phyloP scores from a whole-genome alignment of 2,113 vertebrate species.

The Struthidea cinerea region DNA sequence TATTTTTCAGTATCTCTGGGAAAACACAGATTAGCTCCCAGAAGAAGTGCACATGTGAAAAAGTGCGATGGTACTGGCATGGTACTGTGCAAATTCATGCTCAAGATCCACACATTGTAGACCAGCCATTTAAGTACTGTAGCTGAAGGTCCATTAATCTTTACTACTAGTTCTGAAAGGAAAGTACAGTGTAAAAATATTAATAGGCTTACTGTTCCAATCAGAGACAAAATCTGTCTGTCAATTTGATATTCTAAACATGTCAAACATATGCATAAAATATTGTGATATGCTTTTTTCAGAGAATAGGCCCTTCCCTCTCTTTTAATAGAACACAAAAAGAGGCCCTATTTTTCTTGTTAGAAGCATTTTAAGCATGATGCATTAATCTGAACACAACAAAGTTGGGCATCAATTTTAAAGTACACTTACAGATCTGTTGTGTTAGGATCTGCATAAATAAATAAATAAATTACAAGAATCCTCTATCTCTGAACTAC shows the following conservation, averaged over 20 bases:
- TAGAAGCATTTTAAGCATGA: not conserved
- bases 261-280: not conserved
- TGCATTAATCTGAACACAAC: not conserved
- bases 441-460: not conserved
- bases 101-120: not conserved
- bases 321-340: not conserved
- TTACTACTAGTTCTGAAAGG: not conserved
- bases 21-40: not conserved
- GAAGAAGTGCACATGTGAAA: not conserved
- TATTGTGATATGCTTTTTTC: not conserved
- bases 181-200: not conserved
- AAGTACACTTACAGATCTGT: not conserved
- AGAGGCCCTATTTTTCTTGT: not conserved
- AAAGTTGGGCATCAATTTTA: not conserved
- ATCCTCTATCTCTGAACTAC: not conserved
- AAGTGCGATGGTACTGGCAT: not conserved
- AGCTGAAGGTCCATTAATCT: not conserved
- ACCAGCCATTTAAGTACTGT: not conserved
- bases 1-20: not conserved
- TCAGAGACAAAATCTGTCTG: not conserved
- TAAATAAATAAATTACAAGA: not conserved
- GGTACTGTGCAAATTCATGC: not conserved
- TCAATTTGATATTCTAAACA: not conserved
- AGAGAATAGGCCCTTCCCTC: not conserved
- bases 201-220: not conserved